These are phyloP conservation scores for Euwallacea similis DNA, from an alignment of 1,140 invertebrate genomes.

Conservation along the genomic window DNA sequence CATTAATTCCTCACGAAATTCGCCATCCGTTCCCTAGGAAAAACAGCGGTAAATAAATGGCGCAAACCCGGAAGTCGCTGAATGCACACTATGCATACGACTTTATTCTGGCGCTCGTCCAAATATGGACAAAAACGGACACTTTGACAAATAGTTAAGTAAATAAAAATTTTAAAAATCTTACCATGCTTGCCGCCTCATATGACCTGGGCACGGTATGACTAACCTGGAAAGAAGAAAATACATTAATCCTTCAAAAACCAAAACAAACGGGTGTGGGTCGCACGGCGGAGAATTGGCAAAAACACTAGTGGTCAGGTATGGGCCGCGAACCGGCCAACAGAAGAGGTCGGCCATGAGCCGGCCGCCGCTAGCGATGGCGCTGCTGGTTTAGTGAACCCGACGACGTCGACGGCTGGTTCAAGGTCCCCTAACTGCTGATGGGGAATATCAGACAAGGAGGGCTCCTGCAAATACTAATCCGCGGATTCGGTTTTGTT, in stretches of 20 bases:
- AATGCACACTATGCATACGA: neutral
- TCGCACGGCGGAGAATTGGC: conserved; percentile 4
- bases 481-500: conserved; percentile 2
- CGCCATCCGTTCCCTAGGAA: neutral
- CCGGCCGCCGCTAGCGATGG: conserved; percentile 11
- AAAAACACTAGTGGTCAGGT: conserved; percentile 28
- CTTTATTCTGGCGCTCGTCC: neutral
- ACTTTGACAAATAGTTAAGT: neutral
- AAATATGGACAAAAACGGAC: neutral
- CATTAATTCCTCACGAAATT: neutral
- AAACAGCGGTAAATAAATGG: neutral
- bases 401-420: conserved; percentile 27
- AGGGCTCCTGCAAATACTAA: neutral
- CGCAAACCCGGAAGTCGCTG: neutral
- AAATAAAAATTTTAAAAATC: conserved; percentile 2
- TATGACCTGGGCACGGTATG: conserved; percentile 31
- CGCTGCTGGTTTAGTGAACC: conserved; percentile 29
- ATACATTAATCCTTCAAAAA: neutral
- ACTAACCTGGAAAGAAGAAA: conserved; percentile 31
- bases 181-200: conserved; percentile 32
- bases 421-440: conserved; percentile 18
- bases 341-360: conserved; percentile 22
- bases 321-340: conserved; percentile 10
- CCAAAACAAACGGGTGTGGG: too few relatives aligned
- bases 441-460: neutral